These are phyloP conservation scores for Diplogasteroides magnus DNA, from an alignment of 1,140 invertebrate species.

Conservation along the genomic window DNA sequence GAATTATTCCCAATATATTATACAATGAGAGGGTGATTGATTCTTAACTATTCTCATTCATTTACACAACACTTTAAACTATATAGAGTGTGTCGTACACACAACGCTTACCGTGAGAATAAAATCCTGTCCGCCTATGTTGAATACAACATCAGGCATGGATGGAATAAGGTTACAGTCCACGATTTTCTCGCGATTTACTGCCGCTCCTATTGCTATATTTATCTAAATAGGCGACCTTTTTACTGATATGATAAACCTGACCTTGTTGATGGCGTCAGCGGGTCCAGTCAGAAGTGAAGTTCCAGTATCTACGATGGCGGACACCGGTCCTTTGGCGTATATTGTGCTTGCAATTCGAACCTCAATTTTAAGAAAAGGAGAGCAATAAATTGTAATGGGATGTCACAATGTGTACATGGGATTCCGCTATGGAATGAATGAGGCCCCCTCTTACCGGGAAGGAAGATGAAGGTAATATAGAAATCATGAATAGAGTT, in stretches of 20 bases:
- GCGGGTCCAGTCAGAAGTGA: constrained; percentile 85
- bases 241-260: constrained; percentile 55
- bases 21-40: too few relatives aligned
- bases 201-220: not conserved
- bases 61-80: too few relatives aligned
- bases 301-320: constrained; percentile 95
- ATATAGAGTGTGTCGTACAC: not conserved
- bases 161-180: constrained; percentile 57
- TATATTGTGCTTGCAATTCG: too few relatives aligned
- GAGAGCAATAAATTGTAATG: too few relatives aligned
- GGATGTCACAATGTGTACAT: too few relatives aligned
- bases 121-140: constrained; percentile 72
- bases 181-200: constrained; percentile 54
- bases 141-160: constrained; percentile 74
- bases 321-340: constrained; percentile 60
- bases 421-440: constrained; percentile 24
- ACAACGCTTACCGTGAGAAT: constrained; percentile 48
- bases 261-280: constrained; percentile 72
- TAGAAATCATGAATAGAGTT: too few relatives aligned
- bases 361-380: too few relatives aligned
- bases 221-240: constrained; percentile 61
- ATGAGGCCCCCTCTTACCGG: too few relatives aligned
- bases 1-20: too few relatives aligned
- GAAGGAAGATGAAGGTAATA: too few relatives aligned
- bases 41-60: too few relatives aligned